Conservation (phyloP, 2,113 vertebrate genomes). For the Marmota monax region DNA sequence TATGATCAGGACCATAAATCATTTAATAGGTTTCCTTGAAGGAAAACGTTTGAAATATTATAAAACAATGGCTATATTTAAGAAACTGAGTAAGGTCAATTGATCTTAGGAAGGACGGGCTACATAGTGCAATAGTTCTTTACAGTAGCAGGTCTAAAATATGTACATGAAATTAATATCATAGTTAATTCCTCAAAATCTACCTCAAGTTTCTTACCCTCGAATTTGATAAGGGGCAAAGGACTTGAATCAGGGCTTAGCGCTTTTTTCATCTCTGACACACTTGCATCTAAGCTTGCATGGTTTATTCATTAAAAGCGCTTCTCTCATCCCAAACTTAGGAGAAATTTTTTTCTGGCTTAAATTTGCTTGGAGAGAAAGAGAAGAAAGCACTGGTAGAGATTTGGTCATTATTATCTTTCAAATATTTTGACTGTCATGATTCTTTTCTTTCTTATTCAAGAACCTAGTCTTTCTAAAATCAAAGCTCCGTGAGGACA, state of each 20-base stretch:
- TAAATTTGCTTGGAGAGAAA: not conserved
- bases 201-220: not conserved
- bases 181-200: not conserved
- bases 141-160: not conserved
- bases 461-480: not conserved
- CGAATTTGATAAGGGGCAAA: not conserved
- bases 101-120: not conserved
- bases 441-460: not conserved
- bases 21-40: not conserved
- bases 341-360: not conserved
- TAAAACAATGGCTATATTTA: not conserved
- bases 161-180: not conserved
- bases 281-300: not conserved
- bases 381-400: not conserved
- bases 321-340: not conserved
- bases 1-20: not conserved
- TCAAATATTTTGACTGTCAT: not conserved
- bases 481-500: not conserved
- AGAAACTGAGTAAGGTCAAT: not conserved
- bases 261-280: not conserved
- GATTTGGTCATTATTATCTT: not conserved
- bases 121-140: not conserved
- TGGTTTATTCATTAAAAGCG: not conserved
- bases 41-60: not conserved
- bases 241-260: not conserved